phyloP scores from a whole-genome alignment of 2,797 vertebrate genomes.

The Typhlichthys subterraneus region DNA sequence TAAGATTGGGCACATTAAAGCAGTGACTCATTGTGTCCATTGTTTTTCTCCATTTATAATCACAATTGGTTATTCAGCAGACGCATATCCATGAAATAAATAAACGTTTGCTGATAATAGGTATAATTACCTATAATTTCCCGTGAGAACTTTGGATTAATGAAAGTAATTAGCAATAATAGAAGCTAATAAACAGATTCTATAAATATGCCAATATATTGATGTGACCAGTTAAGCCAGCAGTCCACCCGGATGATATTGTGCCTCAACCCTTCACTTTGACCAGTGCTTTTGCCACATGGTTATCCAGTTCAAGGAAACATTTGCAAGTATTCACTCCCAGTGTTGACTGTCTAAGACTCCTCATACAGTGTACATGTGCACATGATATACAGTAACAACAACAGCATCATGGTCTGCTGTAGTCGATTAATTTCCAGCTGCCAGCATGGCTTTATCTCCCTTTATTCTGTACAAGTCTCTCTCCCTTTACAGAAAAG shows the following conservation, averaged over 20 bases:
- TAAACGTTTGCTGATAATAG: no score
- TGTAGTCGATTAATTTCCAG: neutral
- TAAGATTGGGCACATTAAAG: conserved; percentile 4
- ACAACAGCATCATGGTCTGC: neutral
- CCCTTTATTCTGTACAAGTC: neutral
- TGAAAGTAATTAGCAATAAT: neutral
- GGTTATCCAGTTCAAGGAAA: neutral
- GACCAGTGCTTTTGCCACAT: neutral
- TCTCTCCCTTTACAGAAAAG: neutral
- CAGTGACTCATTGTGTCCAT: neutral
- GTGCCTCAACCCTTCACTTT: neutral
- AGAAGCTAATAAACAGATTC: neutral
- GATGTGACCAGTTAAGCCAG: no score
- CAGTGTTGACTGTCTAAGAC: conserved; percentile 10
- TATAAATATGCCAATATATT: no score
- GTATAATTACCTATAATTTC: no score
- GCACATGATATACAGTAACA: conserved; percentile 19
- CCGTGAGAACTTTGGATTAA: neutral
- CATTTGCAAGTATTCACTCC: conserved; percentile 8
- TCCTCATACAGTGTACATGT: conserved; percentile 24
- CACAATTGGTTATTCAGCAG: neutral
- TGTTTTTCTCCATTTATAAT: neutral
- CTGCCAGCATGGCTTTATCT: no score
- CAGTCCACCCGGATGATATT: no score
- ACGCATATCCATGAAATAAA: neutral